phyloP scores from a whole-genome alignment of 2,888 invertebrate genomes.

The Eupithecia tripunctaria region DNA sequence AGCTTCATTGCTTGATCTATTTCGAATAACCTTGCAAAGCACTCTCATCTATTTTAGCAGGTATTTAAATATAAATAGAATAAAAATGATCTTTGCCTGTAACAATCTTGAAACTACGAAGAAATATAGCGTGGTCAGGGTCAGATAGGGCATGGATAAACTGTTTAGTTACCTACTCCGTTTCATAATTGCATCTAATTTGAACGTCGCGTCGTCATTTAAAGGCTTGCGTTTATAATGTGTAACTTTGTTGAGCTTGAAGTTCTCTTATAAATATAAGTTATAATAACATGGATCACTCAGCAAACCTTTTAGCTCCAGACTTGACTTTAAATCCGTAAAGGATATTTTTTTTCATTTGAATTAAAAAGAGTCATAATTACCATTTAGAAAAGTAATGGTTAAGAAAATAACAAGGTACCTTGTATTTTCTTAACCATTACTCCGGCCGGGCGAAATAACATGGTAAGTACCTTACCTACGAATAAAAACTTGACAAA shows the following conservation, averaged over 20 bases:
- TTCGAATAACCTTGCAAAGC: background rate
- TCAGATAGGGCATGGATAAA: background rate
- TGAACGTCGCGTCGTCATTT: no score
- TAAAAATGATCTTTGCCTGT: background rate
- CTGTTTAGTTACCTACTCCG: background rate
- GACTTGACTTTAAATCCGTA: background rate
- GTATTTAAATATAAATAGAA: background rate
- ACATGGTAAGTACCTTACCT: no score
- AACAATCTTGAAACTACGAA: background rate
- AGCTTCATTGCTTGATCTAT: conserved; percentile 3
- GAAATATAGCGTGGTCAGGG: background rate
- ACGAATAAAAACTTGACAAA: no score
- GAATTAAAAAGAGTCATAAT: no score
- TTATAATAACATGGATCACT: no score
- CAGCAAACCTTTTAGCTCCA: background rate
- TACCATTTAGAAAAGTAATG: no score
- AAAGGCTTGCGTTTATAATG: background rate
- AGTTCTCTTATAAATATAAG: no score
- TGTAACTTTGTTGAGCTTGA: background rate
- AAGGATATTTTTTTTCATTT: no score
- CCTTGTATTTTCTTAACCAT: no score
- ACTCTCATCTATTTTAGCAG: background rate
- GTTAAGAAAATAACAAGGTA: no score
- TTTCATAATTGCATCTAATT: background rate
- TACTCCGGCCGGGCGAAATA: no score